Conservation (phyloP, 1,140 invertebrate species). For the Zaprionus gabonicus region DNA sequence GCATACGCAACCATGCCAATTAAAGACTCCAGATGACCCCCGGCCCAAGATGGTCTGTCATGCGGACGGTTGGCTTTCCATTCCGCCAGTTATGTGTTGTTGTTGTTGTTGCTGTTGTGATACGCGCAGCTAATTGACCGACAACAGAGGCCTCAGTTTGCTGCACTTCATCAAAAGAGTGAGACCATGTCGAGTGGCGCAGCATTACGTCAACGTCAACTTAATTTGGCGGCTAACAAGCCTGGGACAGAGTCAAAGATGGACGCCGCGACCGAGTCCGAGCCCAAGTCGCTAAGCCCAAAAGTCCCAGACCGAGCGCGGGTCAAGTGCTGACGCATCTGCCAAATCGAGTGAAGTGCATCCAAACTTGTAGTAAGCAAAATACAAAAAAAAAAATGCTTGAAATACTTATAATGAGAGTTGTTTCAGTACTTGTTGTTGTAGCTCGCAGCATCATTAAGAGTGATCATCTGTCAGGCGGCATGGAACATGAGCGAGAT, state of each 20-base stretch:
- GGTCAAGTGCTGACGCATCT: constrained; percentile 81
- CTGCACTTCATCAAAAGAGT: constrained; percentile 71
- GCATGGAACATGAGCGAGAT: constrained; percentile 53
- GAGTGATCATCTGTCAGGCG: constrained; percentile 69
- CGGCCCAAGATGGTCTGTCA: constrained; percentile 49
- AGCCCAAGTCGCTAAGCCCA: constrained; percentile 11
- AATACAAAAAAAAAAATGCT: constrained; percentile 53
- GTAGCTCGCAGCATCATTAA: constrained; percentile 70
- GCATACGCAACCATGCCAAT: constrained; percentile 62
- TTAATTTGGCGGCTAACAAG: constrained; percentile 76
- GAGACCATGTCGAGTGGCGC: constrained; percentile 73
- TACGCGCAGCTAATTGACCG: constrained; percentile 78
- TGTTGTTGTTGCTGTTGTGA: constrained; percentile 47
- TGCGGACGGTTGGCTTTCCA: constrained; percentile 63
- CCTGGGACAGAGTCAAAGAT: constrained; percentile 65
- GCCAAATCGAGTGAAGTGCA: constrained; percentile 79
- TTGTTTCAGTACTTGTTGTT: constrained; percentile 45
- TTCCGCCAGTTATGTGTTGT: constrained; percentile 42
- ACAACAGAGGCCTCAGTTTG: constrained; percentile 49
- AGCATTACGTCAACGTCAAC: constrained; percentile 80
- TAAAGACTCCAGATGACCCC: constrained; percentile 50
- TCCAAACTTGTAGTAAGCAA: constrained; percentile 66
- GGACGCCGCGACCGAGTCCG: constrained; percentile 32
- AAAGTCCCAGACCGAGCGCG: constrained; percentile 37
- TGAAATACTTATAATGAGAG: constrained; percentile 73